Evolutionary conservation across 2,797 vertebrate genomes (phyloP).

Genomic region (Xenentodon cancila): DNA sequence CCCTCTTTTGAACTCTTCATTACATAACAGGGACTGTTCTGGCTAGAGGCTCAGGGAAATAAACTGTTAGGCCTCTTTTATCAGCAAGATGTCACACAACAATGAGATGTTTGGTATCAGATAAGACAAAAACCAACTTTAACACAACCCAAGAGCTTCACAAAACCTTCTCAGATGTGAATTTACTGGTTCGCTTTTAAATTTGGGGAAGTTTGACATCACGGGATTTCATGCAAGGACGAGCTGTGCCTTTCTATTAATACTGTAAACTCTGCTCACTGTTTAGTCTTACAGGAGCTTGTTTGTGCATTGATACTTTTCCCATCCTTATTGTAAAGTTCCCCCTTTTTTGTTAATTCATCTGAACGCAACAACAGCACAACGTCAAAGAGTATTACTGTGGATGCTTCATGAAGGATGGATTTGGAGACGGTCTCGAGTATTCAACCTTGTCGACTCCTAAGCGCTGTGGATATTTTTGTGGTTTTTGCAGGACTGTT

Average conservation of each 20-base stretch:
- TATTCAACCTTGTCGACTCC: background rate
- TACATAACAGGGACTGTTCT: constrained; percentile 54
- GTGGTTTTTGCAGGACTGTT: background rate
- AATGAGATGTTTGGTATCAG: constrained; percentile 43
- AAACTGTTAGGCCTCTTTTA: constrained; percentile 45
- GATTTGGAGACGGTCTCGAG: background rate
- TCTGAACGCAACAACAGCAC: background rate
- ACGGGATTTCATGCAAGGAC: constrained; percentile 16
- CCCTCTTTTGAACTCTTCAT: constrained; percentile 45
- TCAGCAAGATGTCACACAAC: constrained; percentile 31
- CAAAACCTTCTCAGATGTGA: constrained; percentile 19
- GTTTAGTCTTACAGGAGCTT: constrained; percentile 4
- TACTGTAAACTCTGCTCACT: constrained; percentile 6
- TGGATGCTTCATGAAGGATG: background rate
- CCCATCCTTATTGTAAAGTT: constrained; percentile 3
- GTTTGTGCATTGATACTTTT: constrained; percentile 13
- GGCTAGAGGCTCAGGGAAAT: constrained; percentile 26
- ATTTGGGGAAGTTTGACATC: constrained; percentile 25
- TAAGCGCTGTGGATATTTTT: background rate
- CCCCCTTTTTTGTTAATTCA: background rate
- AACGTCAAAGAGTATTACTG: background rate
- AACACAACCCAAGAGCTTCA: constrained; percentile 23
- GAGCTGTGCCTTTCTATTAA: constrained; percentile 5
- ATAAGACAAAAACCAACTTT: constrained; percentile 21
- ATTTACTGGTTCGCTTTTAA: background rate